A percentile compares a stretch with the other conserved stretches of the same genome.
phyloP scores from a whole-genome alignment of 1,140 invertebrate genomes.

The Drosophila ambigua region DNA sequence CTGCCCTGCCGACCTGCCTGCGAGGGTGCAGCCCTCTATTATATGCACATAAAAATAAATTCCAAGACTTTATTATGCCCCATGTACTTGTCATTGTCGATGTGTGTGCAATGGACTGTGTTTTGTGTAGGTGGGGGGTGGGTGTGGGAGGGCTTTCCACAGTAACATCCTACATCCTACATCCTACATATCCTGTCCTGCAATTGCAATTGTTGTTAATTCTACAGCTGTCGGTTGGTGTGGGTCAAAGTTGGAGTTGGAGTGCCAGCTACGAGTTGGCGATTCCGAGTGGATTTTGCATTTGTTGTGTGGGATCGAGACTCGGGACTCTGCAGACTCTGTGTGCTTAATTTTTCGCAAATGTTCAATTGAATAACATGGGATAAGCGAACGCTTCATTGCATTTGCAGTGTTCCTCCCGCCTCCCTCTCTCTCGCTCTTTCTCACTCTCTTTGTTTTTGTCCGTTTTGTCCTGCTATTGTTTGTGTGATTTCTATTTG shows the following conservation, averaged over 20 bases:
- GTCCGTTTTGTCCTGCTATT: slow-evolving; percentile 13
- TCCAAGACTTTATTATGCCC: slow-evolving; percentile 81
- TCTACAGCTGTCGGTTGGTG: background rate
- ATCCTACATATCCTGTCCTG: slow-evolving; percentile 18
- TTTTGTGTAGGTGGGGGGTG: slow-evolving; percentile 25
- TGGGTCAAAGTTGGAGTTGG: background rate
- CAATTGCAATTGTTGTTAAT: slow-evolving; percentile 61
- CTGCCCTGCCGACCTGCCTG: slow-evolving; percentile 1
- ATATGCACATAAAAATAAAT: slow-evolving; percentile 82
- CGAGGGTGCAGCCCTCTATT: slow-evolving; percentile 65
- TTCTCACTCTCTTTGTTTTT: background rate
- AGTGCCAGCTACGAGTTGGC: background rate
- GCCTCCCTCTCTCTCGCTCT: too few species aligned
- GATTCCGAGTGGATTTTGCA: slow-evolving; percentile 42
- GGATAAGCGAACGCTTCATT: slow-evolving; percentile 64
- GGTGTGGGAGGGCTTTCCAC: background rate
- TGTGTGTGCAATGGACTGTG: slow-evolving; percentile 77
- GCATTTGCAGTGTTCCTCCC: background rate
- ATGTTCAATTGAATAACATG: slow-evolving; percentile 74
- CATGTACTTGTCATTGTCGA: slow-evolving; percentile 74
- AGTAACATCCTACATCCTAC: slow-evolving; percentile 1
- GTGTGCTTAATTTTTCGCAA: slow-evolving; percentile 76
- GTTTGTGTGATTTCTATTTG: slow-evolving; percentile 46
- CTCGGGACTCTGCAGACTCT: slow-evolving; percentile 21
- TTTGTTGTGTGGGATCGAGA: slow-evolving; percentile 46